A percentile compares a stretch with the other conserved stretches of the same genome.
Conservation (phyloP, 1,140 invertebrate genomes). For the Chionoecetes opilio region DNA sequence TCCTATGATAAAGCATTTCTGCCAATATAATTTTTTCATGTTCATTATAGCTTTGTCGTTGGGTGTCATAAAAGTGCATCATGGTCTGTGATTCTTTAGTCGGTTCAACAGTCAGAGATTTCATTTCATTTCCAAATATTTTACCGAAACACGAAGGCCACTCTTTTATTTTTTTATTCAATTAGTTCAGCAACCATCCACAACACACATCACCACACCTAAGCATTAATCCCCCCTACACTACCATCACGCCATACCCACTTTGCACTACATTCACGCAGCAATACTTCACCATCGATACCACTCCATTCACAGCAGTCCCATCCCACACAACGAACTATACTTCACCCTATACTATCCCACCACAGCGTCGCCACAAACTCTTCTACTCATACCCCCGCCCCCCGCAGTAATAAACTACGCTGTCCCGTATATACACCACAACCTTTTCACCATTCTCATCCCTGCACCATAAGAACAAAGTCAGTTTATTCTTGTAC, state of each 20-base stretch:
- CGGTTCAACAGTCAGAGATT: neutral
- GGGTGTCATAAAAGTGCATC: neutral
- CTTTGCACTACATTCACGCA: no score
- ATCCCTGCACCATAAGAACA: no score
- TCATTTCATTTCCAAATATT: constrained; percentile 19
- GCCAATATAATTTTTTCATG: neutral
- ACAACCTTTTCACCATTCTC: no score
- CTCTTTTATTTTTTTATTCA: neutral
- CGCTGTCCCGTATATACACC: no score
- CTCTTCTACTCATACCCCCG: neutral
- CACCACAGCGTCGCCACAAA: neutral
- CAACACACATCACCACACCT: no score
- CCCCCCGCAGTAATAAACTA: neutral
- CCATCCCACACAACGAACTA: no score
- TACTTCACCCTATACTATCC: no score
- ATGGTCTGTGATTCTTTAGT: neutral
- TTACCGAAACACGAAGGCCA: constrained; percentile 14
- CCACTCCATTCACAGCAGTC: no score
- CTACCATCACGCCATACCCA: no score
- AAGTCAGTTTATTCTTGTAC: neutral
- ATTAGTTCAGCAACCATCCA: no score
- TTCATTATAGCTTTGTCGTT: neutral
- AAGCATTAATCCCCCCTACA: no score
- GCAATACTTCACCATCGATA: no score
- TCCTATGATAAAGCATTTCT: neutral